Percentiles rank a stretch among this genome's conserved stretches.
phyloP scores from a whole-genome alignment of 1,140 invertebrate genomes.

The Paraescarpia echinospica region DNA sequence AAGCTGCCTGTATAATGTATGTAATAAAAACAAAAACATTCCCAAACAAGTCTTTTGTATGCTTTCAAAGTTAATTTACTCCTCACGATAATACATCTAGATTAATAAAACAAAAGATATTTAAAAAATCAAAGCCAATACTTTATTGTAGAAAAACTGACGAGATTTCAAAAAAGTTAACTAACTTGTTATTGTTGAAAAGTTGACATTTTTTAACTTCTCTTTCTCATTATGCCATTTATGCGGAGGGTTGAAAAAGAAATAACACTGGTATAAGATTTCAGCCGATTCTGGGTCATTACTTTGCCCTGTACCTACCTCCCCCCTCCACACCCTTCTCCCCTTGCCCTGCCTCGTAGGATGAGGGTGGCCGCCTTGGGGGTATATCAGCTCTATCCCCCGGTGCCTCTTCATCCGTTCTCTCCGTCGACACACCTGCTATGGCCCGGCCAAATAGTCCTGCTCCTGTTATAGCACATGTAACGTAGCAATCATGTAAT shows the following conservation, averaged over 20 bases:
- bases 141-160: too few species aligned
- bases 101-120: too few species aligned
- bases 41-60: too few species aligned
- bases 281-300: neutral
- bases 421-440: neutral
- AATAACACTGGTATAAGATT: neutral
- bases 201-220: too few species aligned
- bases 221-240: neutral
- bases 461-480: neutral
- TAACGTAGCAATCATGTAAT: neutral
- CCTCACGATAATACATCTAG: too few species aligned
- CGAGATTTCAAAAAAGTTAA: too few species aligned
- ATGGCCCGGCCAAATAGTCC: neutral
- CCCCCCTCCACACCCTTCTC: neutral
- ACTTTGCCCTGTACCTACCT: neutral
- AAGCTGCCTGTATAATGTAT: too few species aligned
- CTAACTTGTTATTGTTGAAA: too few species aligned
- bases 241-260: neutral
- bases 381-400: neutral
- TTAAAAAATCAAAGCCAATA: too few species aligned
- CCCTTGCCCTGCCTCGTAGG: neutral
- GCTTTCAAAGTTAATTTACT: too few species aligned
- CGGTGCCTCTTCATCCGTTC: neutral
- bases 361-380: neutral
- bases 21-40: too few species aligned